Evolutionary conservation across 2,888 invertebrate genomes (phyloP), one percentile per base, ranked within the genome.

Genomic region (Melanargia galathea): DNA sequence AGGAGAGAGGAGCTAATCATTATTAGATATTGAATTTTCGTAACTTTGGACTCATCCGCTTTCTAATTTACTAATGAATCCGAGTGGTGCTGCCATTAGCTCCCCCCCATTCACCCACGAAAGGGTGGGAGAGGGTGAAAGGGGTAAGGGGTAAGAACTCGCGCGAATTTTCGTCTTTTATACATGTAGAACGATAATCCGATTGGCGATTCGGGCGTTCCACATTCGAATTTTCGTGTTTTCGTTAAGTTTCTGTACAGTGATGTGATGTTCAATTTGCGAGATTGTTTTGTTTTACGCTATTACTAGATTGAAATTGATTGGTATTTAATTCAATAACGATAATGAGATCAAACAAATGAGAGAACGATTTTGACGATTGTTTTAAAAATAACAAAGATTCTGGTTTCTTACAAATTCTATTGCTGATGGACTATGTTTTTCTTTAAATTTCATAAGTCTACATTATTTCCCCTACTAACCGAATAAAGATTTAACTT

Each of bases 31-130:
- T 89, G 91, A 90, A 91, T 91, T 92, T 91, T 91, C 90, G 81
- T 84, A 92, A 92, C 90, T 92, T 91, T 89, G 90, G 89, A 89
- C 90, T 92, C 92, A 90, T 92, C 91, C 90, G 87, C 85, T 87
- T 88, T 91, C 90, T 92, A 92, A 92, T 92, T 92, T 92, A 88
- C 92, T 92, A 92, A 92, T 92, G 92, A 92, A 92, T 89, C 92
- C 88, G 89, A 87, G 90, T 89, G 87, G 83, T 86, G 84, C 81
- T 84, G 86, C 90, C 87, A 90, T 90, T 88, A 88, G 83, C 82
- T 78, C 75, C 79, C 78, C 78, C 77, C 73, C 61, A 65, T 65
- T 70, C 67, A 71, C 62, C 66, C 65, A 62, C 63, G 73, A 16
- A 13, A 75, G 73, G 73, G 45, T 20, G 45, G 72, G 5, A 18